Base-by-base conservation (phyloP, 2,797 vertebrate species). In the Pangasius mekongensis region DNA sequence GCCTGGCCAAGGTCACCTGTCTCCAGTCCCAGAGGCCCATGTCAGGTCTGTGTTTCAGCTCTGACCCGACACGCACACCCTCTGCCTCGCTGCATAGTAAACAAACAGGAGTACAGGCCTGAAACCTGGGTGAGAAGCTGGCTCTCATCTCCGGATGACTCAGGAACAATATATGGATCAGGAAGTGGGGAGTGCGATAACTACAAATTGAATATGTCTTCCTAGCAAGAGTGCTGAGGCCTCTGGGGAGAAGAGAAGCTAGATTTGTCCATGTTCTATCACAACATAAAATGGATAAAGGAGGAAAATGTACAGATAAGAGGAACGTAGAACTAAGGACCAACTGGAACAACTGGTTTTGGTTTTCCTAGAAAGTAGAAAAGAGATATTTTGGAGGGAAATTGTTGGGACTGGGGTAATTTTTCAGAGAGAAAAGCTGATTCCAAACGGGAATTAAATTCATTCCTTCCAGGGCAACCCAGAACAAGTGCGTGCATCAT, bases 191-290 rank as follows among this genome's bases (percentile, higher is more conserved):
- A 87, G 71, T 52, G 81, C 39, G 90, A 93, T 93, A 95, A 94
- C 93, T 95, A 94, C 93, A 96, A 96, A 96, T 95, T 96, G 94
- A 96, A 96, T 95, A 93, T 94, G 94, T 95, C 95, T 95, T 94
- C 92, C 94, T 93, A 56, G 94, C 93, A 94, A 95, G 93, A 95
- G 95, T 92, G 93, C 92, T 92, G 91, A 93, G 92, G 92, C 93
- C 94, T 95, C 94, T 89, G 91, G 93, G 93, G 94, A 90, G 91
- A 95, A 92, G 92, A 95, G 94, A 76, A 20, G 43, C 67, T 39
- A 64, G 54, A 60, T 62, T 43, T 93, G 94, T 88, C 93, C 94
- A 91, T 87, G 80, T 93, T 94, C 93, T 95, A 93, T 94, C 94
- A 94, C 91, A 47, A 93, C 89, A 90, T 92, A 90, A 92, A 91